Evolutionary conservation across 2,113 vertebrate species (phyloP), one percentile per base, ranked within the genome.

Genomic region (Poicephalus gulielmi): DNA sequence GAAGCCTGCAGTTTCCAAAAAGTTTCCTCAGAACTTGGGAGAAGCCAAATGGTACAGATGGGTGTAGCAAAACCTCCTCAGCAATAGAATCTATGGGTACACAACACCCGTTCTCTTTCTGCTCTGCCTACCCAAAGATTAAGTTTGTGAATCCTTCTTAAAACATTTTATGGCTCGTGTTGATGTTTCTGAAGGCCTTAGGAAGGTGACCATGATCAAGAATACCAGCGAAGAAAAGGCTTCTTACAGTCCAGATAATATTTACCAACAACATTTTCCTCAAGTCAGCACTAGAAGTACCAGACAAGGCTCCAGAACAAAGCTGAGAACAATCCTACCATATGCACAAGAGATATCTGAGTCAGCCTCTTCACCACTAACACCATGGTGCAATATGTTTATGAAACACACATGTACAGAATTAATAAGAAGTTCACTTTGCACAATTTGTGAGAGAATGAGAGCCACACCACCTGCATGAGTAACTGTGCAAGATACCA

Each of bases 1-100:
- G 41, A 91, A 96, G 79, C 86, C 77, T 96, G 71, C 79, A 74
- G 59, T 39, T 87, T 92, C 41, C 63, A 74, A 7, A 64, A 96
- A 95, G 79, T 94, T 96, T 94, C 55, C 79, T 83, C 80, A 46
- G 80, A 91, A 81, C 75, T 17, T 83, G 43, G 63, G 76, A 92
- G 90, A 92, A 95, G 60, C 90, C 92, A 93, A 94, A 46, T 92
- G 81, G 69, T 91, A 49, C 67, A 86, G 84, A 86, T 7, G 22
- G 87, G 41, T 27, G 37, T 52, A 90, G 82, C 64, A 68, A 74
- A 95, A 86, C 28, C 64, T 88, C 59, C 82, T 75, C 68, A 67
- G 84, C 82, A 77, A 10, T 66, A 52, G 25, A 33, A 85, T 53
- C 25, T 71, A 74, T 1, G 9, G 28, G 41, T 63, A 50, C 55